Percentiles rank a stretch among this genome's conserved stretches.
Evolutionary conservation across 2,888 invertebrate species (phyloP).

Genomic region (Nysson spinosus): DNA sequence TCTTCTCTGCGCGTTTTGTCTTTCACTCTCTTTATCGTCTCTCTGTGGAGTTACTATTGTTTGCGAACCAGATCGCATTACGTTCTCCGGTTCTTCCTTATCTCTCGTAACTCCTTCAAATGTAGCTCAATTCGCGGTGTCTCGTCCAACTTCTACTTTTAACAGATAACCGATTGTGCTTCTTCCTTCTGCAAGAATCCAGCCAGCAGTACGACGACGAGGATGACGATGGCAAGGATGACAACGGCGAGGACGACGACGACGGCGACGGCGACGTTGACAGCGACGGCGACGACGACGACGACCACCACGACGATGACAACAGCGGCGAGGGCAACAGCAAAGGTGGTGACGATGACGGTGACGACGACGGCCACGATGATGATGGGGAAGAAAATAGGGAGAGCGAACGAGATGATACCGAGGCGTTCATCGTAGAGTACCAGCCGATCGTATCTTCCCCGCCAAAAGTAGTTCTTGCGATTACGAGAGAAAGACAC

Average conservation of each 20-base stretch:
- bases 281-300: background rate
- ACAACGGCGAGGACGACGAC: background rate
- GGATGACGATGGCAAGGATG: background rate
- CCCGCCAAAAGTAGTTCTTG: background rate
- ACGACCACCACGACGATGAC: slow-evolving; percentile 6
- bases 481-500: background rate
- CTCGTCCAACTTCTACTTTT: background rate
- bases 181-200: slow-evolving; percentile 32
- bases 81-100: too few relatives aligned
- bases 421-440: slow-evolving; percentile 43
- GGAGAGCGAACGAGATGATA: slow-evolving; percentile 16
- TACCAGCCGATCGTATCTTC: slow-evolving; percentile 22
- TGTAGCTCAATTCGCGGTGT: background rate
- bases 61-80: too few relatives aligned
- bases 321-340: slow-evolving; percentile 1
- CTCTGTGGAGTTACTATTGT: too few relatives aligned
- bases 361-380: background rate
- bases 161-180: slow-evolving; percentile 25
- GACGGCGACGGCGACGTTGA: background rate
- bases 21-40: too few relatives aligned
- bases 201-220: background rate
- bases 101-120: too few relatives aligned
- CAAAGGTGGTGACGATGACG: background rate
- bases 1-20: too few relatives aligned
- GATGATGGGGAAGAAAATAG: slow-evolving; percentile 12